Conservation (phyloP, 2,797 vertebrate species). For the Pachyuromys duprasi region DNA sequence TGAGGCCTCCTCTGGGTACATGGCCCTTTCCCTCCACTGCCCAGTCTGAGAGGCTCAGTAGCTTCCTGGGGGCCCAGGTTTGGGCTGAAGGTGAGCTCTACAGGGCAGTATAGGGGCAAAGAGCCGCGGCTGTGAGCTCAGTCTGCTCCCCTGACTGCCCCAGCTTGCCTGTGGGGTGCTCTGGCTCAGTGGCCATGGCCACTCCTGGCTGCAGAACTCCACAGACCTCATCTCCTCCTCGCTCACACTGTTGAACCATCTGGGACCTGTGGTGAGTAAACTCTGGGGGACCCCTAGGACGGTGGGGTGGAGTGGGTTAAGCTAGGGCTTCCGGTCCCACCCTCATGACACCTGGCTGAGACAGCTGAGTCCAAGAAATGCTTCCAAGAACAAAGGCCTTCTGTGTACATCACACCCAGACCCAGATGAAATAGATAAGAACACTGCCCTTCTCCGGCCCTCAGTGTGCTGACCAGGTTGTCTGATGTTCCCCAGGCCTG, state of each 20-base stretch:
- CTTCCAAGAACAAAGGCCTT: not conserved
- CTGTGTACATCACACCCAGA: not conserved
- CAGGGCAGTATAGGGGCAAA: not conserved
- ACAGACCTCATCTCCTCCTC: slow-evolving; percentile 90
- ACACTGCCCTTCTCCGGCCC: not conserved
- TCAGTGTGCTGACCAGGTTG: slow-evolving; percentile 2
- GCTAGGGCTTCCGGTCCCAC: not conserved
- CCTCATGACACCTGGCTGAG: not conserved
- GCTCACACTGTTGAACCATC: slow-evolving; percentile 84
- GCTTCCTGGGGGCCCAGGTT: not conserved
- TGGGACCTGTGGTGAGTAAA: slow-evolving; percentile 81
- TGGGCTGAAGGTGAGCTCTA: not conserved
- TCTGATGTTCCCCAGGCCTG: slow-evolving; percentile 85
- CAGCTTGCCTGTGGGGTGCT: slow-evolving; percentile 95
- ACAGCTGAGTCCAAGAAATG: not conserved
- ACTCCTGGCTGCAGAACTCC: slow-evolving; percentile 92
- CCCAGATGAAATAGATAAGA: not conserved
- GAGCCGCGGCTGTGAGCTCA: not conserved
- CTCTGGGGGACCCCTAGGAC: not conserved
- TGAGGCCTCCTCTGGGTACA: not conserved
- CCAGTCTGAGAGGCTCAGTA: not conserved
- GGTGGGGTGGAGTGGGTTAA: not conserved
- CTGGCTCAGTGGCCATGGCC: slow-evolving; percentile 92
- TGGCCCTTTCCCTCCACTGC: not conserved
- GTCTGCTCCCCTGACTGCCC: slow-evolving; percentile 54